These are phyloP conservation scores for Parnassius glacialis DNA, from an alignment of 2,888 invertebrate genomes.

Conservation along the genomic window DNA sequence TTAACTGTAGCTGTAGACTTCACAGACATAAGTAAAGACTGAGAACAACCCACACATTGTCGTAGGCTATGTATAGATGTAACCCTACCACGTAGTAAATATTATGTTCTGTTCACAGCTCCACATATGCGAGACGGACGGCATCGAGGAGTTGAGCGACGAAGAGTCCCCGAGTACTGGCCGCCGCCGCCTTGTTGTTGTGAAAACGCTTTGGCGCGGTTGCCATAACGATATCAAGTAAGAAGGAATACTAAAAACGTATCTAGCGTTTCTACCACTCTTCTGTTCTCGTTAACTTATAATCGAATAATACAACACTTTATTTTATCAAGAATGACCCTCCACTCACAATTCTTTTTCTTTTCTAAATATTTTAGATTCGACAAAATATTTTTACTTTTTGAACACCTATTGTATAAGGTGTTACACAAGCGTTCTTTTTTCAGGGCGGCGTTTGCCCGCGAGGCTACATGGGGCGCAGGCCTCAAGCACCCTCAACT, in stretches of 20 bases:
- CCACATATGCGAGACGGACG: conserved; percentile 89
- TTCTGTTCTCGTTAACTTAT: no score
- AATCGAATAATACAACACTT: no score
- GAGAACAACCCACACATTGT: no score
- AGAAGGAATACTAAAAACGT: conserved; percentile 32
- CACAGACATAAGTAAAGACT: no score
- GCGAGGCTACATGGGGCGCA: conserved; percentile 92
- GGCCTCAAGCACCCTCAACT: conserved; percentile 91
- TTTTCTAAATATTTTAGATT: no score
- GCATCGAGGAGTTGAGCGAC: conserved; percentile 84
- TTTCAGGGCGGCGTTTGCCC: conserved; percentile 90
- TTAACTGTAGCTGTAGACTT: no score
- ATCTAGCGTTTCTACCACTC: no score
- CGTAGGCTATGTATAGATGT: no score
- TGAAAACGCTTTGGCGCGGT: conserved; percentile 88
- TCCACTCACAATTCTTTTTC: no score
- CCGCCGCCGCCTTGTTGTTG: conserved; percentile 87
- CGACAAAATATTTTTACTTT: no score
- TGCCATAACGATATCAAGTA: conserved; percentile 85
- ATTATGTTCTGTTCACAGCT: conserved; percentile 71
- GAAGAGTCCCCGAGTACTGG: conserved; percentile 83
- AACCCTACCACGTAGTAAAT: no score
- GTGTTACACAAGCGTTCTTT: conserved; percentile 1
- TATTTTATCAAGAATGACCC: no score
- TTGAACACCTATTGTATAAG: conserved; percentile 75